These are phyloP conservation scores for Rhineura floridana DNA, from an alignment of 2,113 vertebrate genomes.

Conservation along the genomic window DNA sequence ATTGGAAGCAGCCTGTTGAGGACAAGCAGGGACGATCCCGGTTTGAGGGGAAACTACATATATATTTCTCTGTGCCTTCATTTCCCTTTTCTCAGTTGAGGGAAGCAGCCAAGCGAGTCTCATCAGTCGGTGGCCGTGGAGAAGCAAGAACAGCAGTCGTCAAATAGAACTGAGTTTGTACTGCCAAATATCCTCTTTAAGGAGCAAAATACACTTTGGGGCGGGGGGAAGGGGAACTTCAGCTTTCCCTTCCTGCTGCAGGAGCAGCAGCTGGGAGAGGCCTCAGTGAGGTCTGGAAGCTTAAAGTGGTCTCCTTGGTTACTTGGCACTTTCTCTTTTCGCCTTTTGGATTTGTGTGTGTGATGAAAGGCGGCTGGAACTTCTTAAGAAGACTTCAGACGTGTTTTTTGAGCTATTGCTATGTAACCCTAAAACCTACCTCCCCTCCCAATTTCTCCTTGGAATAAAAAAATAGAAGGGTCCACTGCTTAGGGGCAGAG, in stretches of 20 bases:
- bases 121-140: neutral
- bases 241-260: neutral
- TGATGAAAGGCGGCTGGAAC: no score
- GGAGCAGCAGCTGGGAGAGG: neutral
- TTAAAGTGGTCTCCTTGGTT: neutral
- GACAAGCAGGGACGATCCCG: no score
- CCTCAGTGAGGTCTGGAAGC: conserved; percentile 3
- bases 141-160: neutral
- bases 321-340: neutral
- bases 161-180: neutral
- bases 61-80: no score
- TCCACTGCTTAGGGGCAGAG: no score
- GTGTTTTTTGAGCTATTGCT: neutral
- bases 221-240: neutral
- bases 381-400: neutral
- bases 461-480: neutral
- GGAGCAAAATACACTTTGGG: neutral
- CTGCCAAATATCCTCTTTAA: neutral
- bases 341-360: neutral
- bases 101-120: accelerated
- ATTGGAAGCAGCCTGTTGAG: no score
- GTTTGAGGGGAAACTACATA: neutral
- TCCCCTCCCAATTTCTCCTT: neutral
- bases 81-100: accelerated
- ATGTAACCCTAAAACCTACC: neutral